Percentiles rank a stretch among this genome's conserved stretches.
phyloP scores from a whole-genome alignment of 2,888 invertebrate genomes.

The Rhingia rostrata region DNA sequence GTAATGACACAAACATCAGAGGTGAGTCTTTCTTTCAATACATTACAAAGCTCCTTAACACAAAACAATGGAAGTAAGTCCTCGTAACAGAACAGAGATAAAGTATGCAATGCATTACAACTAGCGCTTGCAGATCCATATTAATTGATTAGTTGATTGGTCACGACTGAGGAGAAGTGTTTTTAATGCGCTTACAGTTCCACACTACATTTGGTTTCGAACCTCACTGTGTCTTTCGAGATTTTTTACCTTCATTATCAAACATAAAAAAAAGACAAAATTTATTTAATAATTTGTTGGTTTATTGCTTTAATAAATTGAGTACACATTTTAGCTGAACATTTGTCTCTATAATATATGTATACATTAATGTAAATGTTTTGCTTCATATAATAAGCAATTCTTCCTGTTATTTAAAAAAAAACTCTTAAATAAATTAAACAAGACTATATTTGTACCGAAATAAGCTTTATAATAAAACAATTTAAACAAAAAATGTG shows the following conservation, averaged over 20 bases:
- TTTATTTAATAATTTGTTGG: slow-evolving; percentile 34
- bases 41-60: no score
- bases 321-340: slow-evolving; percentile 62
- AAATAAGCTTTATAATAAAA: slow-evolving; percentile 24
- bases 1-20: no score
- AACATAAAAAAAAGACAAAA: not conserved
- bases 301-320: slow-evolving; percentile 72
- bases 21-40: no score
- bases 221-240: no score
- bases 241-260: not conserved
- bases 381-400: slow-evolving; percentile 34
- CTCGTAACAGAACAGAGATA: no score
- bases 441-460: slow-evolving; percentile 53
- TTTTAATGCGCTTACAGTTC: no score
- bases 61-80: no score
- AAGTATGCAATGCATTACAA: no score
- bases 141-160: no score
- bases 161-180: no score
- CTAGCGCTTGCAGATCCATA: no score
- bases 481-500: slow-evolving; percentile 6
- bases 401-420: slow-evolving; percentile 24
- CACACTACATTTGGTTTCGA: no score
- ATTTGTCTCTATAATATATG: slow-evolving; percentile 20
- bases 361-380: slow-evolving; percentile 32
- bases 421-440: slow-evolving; percentile 42